A percentile compares a stretch with the other conserved stretches of the same genome.
These are phyloP conservation scores for Microtus oregoni DNA, from an alignment of 2,113 vertebrate genomes.

Conservation along the genomic window DNA sequence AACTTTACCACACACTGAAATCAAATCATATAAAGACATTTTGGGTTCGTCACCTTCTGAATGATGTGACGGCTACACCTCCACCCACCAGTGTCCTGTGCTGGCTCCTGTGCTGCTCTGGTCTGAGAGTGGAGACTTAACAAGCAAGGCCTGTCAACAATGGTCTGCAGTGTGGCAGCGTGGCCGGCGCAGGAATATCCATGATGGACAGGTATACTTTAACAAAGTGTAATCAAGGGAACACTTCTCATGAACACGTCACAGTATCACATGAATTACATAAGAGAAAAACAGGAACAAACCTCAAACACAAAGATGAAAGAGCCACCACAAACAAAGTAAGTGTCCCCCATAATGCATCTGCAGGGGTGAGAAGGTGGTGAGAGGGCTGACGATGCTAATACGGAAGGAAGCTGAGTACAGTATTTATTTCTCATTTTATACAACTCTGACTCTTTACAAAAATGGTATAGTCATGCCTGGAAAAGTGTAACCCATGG, in stretches of 20 bases:
- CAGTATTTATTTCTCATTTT: conserved; percentile 87
- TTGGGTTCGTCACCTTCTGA: conserved; percentile 58
- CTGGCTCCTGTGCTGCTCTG: conserved; percentile 70
- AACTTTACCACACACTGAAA: conserved; percentile 64
- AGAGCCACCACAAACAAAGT: conserved; percentile 67
- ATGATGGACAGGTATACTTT: conserved; percentile 64
- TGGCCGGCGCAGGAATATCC: conserved; percentile 64
- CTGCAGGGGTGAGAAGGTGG: conserved; percentile 62
- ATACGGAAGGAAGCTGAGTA: conserved; percentile 84
- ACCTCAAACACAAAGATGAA: conserved; percentile 19
- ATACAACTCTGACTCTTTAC: conserved; percentile 87
- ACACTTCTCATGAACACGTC: conserved; percentile 70
- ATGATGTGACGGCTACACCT: conserved; percentile 25
- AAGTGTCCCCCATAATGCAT: conserved; percentile 60
- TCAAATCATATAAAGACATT: conserved; percentile 68
- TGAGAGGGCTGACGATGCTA: conserved; percentile 81
- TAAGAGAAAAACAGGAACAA: conserved; percentile 71
- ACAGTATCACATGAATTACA: conserved; percentile 77
- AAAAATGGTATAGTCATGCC: conserved; percentile 86
- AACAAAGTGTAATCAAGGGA: conserved; percentile 64
- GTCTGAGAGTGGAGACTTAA: conserved; percentile 71
- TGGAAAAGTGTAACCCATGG: conserved; percentile 88
- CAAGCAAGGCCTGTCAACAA: conserved; percentile 61
- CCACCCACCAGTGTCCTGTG: conserved; percentile 29
- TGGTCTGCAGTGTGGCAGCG: conserved; percentile 57